Evolutionary conservation across 2,113 vertebrate genomes (phyloP).

Genomic region (Monopterus albus): DNA sequence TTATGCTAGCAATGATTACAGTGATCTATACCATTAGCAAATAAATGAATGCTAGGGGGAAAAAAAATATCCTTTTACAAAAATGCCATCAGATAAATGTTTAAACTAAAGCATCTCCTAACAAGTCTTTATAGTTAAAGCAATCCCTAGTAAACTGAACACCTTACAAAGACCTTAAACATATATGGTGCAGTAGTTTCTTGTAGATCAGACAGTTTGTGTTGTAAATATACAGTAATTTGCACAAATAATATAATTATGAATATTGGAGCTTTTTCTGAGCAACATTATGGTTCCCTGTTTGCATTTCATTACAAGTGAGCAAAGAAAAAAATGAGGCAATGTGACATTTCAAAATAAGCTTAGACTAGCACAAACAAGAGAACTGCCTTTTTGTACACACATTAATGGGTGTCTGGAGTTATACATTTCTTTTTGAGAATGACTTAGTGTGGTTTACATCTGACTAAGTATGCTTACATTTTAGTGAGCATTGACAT

Average conservation of each 20-base stretch:
- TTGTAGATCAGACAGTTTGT: not conserved
- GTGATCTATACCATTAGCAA: conserved; percentile 46
- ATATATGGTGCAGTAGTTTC: too few relatives aligned
- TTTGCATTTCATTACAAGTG: too few relatives aligned
- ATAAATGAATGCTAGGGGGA: conserved; percentile 12
- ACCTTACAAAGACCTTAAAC: too few relatives aligned
- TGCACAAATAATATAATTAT: not conserved
- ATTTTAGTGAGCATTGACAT: not conserved
- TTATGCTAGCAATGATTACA: conserved; percentile 33
- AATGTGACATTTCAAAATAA: too few relatives aligned
- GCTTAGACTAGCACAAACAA: too few relatives aligned
- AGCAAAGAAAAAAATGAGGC: too few relatives aligned
- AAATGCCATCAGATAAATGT: not conserved
- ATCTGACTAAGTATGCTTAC: not conserved
- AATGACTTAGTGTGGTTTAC: not conserved
- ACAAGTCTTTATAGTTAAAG: not conserved
- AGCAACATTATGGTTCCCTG: too few relatives aligned
- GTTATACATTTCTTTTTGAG: too few relatives aligned
- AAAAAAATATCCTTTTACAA: conserved; percentile 14
- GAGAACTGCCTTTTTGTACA: too few relatives aligned
- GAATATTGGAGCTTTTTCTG: not conserved
- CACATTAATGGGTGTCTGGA: too few relatives aligned
- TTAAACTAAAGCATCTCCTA: not conserved
- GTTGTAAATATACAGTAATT: too few relatives aligned
- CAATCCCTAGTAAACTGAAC: too few relatives aligned